A percentile compares a stretch with the other conserved stretches of the same genome.
Evolutionary conservation across 2,113 vertebrate genomes (phyloP).

Genomic region (Cavia aperea): DNA sequence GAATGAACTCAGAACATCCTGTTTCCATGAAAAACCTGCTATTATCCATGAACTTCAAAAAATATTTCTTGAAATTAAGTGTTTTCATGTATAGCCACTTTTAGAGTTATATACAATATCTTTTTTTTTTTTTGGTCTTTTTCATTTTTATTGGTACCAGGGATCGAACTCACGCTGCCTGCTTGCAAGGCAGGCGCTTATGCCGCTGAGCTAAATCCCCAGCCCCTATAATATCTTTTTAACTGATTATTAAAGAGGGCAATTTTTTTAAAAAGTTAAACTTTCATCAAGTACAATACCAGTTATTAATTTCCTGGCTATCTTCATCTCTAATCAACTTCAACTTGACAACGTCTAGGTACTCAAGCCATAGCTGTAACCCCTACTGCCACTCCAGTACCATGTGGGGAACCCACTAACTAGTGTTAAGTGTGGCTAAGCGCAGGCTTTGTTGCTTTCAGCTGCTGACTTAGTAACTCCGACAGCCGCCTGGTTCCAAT

Average conservation of each 20-base stretch:
- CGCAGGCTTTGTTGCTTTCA: neutral
- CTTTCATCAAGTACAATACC: conserved; percentile 1
- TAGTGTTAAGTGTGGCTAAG: neutral
- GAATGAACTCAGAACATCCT: neutral
- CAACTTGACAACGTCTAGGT: neutral
- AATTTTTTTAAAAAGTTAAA: neutral
- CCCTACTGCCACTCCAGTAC: neutral
- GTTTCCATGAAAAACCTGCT: neutral
- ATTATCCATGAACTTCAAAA: conserved; percentile 10
- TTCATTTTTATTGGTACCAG: no score
- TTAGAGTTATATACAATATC: neutral
- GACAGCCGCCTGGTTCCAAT: neutral
- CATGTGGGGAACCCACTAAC: neutral
- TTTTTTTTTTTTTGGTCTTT: neutral
- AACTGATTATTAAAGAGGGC: neutral
- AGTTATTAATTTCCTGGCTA: neutral
- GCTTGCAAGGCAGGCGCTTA: no score
- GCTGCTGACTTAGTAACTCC: neutral
- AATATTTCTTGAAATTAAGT: conserved; percentile 8
- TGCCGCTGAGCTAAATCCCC: no score
- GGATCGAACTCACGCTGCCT: no score
- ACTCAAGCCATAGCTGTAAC: neutral
- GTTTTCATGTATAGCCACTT: neutral
- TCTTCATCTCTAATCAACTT: neutral
- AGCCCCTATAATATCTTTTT: neutral